Conservation (phyloP, 2,888 invertebrate genomes). For the Siphlonurus alternatus region DNA sequence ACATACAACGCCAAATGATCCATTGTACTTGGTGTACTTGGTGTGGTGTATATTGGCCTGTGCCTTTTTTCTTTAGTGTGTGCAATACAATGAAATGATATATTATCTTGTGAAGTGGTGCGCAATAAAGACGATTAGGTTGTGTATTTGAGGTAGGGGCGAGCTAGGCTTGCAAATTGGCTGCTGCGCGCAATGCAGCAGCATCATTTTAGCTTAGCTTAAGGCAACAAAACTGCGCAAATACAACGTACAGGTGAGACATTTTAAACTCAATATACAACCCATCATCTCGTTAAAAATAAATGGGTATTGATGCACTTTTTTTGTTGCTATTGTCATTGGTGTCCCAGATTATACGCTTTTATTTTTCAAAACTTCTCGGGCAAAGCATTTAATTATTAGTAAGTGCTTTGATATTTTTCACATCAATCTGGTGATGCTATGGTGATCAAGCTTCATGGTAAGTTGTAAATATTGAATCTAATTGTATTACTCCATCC, state of each 20-base stretch:
- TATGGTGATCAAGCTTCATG: too few relatives aligned
- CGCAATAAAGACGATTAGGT: background rate
- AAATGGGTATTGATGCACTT: background rate
- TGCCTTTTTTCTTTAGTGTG: background rate
- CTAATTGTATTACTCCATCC: conserved; percentile 7
- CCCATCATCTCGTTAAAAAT: background rate
- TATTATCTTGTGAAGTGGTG: background rate
- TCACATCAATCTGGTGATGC: too few relatives aligned
- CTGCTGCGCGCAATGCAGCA: conserved; percentile 22
- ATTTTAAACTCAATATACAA: background rate
- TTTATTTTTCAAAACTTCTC: too few relatives aligned
- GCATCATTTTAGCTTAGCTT: conserved; percentile 9
- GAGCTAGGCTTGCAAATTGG: background rate
- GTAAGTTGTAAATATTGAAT: background rate
- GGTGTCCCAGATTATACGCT: too few relatives aligned
- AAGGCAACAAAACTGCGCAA: background rate
- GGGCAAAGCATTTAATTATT: too few relatives aligned
- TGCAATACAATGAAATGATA: background rate
- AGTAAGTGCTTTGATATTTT: too few relatives aligned
- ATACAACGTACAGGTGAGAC: background rate
- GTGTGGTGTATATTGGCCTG: background rate
- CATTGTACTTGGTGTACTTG: background rate
- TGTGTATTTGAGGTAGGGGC: background rate
- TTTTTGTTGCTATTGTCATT: background rate
- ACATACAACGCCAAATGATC: background rate